Evolutionary conservation across 2,888 invertebrate genomes (phyloP), one percentile per base, ranked within the genome.

Genomic region (Phengaris alcon): DNA sequence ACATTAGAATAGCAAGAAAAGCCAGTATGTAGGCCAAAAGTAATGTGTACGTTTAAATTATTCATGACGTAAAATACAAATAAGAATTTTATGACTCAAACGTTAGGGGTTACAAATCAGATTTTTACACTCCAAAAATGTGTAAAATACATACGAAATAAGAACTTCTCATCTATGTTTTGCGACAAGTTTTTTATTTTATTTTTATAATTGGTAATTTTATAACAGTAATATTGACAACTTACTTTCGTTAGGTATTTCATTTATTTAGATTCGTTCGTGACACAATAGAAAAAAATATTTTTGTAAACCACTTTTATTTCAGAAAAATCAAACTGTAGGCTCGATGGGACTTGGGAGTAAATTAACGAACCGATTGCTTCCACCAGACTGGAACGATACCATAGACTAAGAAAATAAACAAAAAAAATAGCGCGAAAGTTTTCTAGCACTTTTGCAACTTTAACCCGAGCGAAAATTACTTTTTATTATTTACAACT

Each of bases 321-420:
- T 22, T 59, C 22, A 35, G 35, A 64, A 64, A 64, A 35, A 64
- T 64, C 35, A 64, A 64, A 64, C 64, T 22, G 59, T 35, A 64
- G 35, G 35, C 64, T 35, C 64, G 35, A 35, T 64, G 64, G 64
- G 35, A 64, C 35, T 44, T 12, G 64, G 64, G 6, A 51, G 54
- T 12, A 22, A 72, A 72, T 72, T 72, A 72, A 72, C 54, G 22
- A 22, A 72, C 48, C 72, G 13, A 72, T 72, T 22, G 52, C 72
- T 72, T 72, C 54, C 72, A 72, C 72, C 72, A 72, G 72, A 72
- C 72, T 72, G 72, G 72, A 72, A 72, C 72, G 72, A 22, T 72
- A 52, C 72, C 72, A 72, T 54, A 35, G 52, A 22, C 22, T 22
- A 15, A 15, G n/a, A 70, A 70, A 70, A 70, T 9, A 15, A 51